Base-by-base conservation (phyloP, 35 echinoderm and acorn worm species). In the Acanthaster planci region DNA sequence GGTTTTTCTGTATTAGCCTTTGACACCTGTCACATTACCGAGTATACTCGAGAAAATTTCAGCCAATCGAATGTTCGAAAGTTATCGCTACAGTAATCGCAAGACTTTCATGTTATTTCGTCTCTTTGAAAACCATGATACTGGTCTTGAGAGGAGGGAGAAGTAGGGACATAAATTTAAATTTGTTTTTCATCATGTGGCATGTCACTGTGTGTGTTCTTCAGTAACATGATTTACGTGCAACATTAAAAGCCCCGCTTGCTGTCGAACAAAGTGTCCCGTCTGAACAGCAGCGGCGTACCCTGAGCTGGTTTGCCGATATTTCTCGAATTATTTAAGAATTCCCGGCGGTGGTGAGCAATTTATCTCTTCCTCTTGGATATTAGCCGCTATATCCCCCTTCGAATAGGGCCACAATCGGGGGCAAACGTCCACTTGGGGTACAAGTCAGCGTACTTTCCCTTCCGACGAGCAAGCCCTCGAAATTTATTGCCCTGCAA, bases 161-260 rank as follows among this genome's bases (percentile, higher is more conserved):
- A 47, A 47, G 12, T 47, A 47, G 42, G 12, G 42, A 47, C 42
- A 47, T 47, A 47, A 47, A 47, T 47, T 47, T 12, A 47, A n/a
- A 47, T 12, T 47, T 12, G 42, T 4, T 47, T 12, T 47, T 12
- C 42, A 47, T 47, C 42, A 47, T 72, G 64, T 72, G 21, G 30
- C 64, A n/a, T n/a, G n/a, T n/a, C n/a, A 10, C 22, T 72, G 64
- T 72, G 64, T 72, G 64, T 72, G 64, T 72, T 72, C 64, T 26
- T 14, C 34, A 14, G 10, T 29, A 47, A 47, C 42, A 26, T 14
- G 26, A 72, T 72, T 72, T 72, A 72, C 34, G 64, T 14, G 7
- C 1, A 27, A 72, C 64, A 72, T 72, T 72, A 72, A 72, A 47
- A 47, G 42, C 42, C 4, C 42, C 42, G 42, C 42, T 12, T 4